Conservation (phyloP, 2,113 vertebrate species). For the Perca schrenkii region DNA sequence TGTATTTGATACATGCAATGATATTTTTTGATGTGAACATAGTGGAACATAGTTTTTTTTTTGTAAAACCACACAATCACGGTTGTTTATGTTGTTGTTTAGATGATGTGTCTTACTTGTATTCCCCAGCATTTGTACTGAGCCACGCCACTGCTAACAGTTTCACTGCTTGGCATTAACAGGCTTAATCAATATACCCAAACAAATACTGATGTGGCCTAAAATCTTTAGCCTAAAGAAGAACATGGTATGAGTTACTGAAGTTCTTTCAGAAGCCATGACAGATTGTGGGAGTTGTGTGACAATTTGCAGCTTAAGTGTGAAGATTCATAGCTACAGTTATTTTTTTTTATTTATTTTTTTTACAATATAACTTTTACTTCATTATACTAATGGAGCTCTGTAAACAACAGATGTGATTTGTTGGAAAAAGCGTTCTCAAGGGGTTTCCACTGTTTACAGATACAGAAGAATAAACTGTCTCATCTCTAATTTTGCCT, state of each 20-base stretch:
- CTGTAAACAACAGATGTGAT: slow-evolving; percentile 66
- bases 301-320: slow-evolving; percentile 36
- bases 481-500: slow-evolving; percentile 33
- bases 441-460: slow-evolving; percentile 21
- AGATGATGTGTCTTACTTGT: background rate
- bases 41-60: background rate
- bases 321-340: slow-evolving; percentile 44
- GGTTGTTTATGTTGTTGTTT: background rate
- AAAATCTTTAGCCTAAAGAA: background rate
- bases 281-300: slow-evolving; percentile 41
- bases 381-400: slow-evolving; percentile 31
- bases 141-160: background rate
- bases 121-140: background rate
- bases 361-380: slow-evolving; percentile 22
- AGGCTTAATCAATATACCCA: background rate
- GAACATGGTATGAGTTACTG: background rate
- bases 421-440: slow-evolving; percentile 26
- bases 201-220: background rate
- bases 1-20: slow-evolving; percentile 2
- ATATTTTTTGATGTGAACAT: background rate
- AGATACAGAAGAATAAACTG: slow-evolving; percentile 23
- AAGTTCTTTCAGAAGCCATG: background rate
- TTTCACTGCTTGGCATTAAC: background rate
- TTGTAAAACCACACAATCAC: background rate
- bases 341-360: slow-evolving; percentile 2